These are phyloP conservation scores for Aptenodytes patagonicus DNA, from an alignment of 2,113 vertebrate genomes.

Conservation along the genomic window DNA sequence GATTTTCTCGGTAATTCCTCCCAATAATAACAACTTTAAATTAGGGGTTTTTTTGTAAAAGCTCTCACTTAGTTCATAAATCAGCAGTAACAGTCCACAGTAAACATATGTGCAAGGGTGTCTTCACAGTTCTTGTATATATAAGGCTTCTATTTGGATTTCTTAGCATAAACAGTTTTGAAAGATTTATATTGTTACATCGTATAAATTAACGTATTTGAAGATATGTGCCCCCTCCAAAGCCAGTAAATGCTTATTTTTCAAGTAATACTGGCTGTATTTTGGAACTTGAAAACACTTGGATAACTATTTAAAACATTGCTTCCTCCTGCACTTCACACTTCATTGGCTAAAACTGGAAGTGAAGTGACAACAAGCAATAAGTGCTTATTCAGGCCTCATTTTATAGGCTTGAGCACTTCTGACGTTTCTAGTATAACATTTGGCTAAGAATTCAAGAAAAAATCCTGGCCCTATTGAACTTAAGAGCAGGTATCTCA, in stretches of 20 bases:
- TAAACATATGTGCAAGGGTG: not conserved
- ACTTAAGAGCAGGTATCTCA: not conserved
- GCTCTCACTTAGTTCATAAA: not conserved
- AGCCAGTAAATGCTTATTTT: not conserved
- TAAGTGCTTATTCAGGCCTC: not conserved
- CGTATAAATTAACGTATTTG: not conserved
- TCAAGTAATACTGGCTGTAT: not conserved
- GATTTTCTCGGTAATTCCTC: not conserved
- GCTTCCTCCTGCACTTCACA: not conserved
- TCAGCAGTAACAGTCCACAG: not conserved
- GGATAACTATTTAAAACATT: not conserved
- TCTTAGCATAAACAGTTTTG: constrained; percentile 15
- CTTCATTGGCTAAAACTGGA: not conserved
- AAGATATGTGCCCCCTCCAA: not conserved
- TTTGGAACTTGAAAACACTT: not conserved
- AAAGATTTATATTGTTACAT: not conserved
- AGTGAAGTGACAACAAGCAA: not conserved
- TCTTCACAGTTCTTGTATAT: constrained; percentile 12
- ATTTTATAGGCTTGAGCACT: not conserved
- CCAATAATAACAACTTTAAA: not conserved
- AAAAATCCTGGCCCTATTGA: not conserved
- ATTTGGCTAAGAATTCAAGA: not conserved
- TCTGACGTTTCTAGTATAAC: not conserved
- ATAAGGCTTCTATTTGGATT: not conserved
- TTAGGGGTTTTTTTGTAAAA: not conserved